These are phyloP conservation scores for Sebastiscus albofasciatus DNA, from an alignment of 2,797 vertebrate genomes.

Conservation along the genomic window DNA sequence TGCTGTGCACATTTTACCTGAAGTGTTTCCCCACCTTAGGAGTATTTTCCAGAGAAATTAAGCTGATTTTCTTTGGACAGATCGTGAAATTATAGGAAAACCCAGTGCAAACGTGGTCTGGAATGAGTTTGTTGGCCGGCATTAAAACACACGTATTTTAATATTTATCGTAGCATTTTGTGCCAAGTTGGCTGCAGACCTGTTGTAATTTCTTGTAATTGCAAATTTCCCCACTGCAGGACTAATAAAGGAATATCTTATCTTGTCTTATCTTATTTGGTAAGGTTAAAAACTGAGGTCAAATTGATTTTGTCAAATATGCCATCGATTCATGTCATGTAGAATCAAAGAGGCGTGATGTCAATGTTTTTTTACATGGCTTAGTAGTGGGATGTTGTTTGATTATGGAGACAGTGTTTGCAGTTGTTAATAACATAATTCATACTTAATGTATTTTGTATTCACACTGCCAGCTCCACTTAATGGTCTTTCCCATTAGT, in stretches of 20 bases:
- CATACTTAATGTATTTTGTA: slow-evolving; percentile 38
- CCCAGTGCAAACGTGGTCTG: slow-evolving; percentile 1
- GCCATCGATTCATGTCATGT: background rate
- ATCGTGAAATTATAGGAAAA: slow-evolving; percentile 21
- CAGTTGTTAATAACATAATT: slow-evolving; percentile 48
- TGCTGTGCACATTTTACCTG: slow-evolving; percentile 14
- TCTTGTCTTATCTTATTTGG: background rate
- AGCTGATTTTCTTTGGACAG: slow-evolving; percentile 25
- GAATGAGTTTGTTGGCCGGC: slow-evolving; percentile 1
- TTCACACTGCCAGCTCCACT: slow-evolving; percentile 42
- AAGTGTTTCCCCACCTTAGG: slow-evolving; percentile 3
- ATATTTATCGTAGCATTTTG: background rate
- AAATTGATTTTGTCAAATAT: slow-evolving; percentile 13
- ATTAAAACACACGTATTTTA: slow-evolving; percentile 27
- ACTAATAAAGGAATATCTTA: too few relatives aligned
- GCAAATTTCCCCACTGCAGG: too few relatives aligned
- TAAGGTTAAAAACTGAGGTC: slow-evolving; percentile 10
- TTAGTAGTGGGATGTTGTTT: slow-evolving; percentile 13
- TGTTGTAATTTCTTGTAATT: background rate
- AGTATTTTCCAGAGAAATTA: background rate
- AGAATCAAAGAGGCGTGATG: background rate
- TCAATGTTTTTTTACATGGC: slow-evolving; percentile 8
- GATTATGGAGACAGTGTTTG: slow-evolving; percentile 31
- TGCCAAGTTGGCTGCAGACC: slow-evolving; percentile 12
- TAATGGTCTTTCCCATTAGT: slow-evolving; percentile 60